Evolutionary conservation across 2,797 vertebrate species (phyloP).

Genomic region (Girardinus metallicus): DNA sequence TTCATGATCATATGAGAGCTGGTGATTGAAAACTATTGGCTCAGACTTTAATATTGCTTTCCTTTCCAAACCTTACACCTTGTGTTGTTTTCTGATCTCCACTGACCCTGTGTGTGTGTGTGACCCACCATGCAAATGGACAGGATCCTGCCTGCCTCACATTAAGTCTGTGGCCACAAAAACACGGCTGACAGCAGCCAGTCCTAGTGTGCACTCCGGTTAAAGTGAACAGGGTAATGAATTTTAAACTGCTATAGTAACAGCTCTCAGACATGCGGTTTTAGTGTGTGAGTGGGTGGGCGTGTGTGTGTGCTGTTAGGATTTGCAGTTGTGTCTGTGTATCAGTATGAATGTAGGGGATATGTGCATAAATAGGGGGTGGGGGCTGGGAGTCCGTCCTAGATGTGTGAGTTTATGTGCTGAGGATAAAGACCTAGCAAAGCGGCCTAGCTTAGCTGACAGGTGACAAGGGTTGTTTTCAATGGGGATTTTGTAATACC

Average conservation of each 20-base stretch:
- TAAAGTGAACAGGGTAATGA: conserved; percentile 84
- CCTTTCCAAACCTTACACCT: not conserved
- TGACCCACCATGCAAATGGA: conserved; percentile 13
- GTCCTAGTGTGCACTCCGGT: conserved; percentile 72
- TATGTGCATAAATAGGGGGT: conserved; percentile 69
- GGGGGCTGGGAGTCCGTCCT: conserved; percentile 75
- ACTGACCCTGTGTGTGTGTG: not conserved
- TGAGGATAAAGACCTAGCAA: conserved; percentile 88
- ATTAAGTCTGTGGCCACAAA: conserved; percentile 21
- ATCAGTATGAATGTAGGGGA: conserved; percentile 74
- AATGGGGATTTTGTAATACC: conserved; percentile 90
- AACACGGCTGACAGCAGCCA: conserved; percentile 65
- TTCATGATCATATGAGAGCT: not conserved
- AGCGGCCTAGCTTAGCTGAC: conserved; percentile 87
- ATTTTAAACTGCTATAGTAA: conserved; percentile 86
- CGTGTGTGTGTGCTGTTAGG: conserved; percentile 70
- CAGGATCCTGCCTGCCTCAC: not conserved
- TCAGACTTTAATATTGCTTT: not conserved
- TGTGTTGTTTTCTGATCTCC: not conserved
- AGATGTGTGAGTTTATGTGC: conserved; percentile 79
- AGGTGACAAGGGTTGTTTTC: conserved; percentile 88
- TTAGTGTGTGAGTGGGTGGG: conserved; percentile 79
- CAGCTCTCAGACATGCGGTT: conserved; percentile 83
- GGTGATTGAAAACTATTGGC: not conserved
- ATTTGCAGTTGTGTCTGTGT: conserved; percentile 74